These are phyloP conservation scores for Tringa solitaria DNA, from an alignment of 2,113 vertebrate genomes.

Conservation along the genomic window DNA sequence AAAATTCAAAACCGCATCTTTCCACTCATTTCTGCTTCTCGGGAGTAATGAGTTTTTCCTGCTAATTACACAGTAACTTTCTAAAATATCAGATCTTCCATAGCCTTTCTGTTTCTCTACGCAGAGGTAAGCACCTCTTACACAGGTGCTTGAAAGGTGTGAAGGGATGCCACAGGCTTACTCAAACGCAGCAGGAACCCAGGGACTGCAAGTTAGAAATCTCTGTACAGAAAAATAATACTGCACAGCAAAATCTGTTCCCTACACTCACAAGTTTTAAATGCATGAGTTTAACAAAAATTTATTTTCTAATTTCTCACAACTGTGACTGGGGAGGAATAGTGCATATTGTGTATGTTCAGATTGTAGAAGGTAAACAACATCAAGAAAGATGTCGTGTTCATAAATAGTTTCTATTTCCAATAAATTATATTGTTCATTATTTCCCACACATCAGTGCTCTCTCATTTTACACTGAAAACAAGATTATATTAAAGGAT, in stretches of 20 bases:
- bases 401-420: not conserved
- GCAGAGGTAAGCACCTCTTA: too few relatives aligned
- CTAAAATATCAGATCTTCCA: not conserved
- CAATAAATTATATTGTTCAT: not conserved
- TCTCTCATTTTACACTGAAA: not conserved
- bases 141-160: not conserved
- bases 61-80: not conserved
- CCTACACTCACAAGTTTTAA: not conserved
- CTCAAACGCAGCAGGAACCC: rapidly evolving
- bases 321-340: not conserved
- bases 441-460: not conserved
- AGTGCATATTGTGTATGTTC: not conserved
- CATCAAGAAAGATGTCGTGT: not conserved
- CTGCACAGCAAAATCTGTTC: not conserved
- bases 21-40: rapidly evolving
- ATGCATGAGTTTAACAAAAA: not conserved
- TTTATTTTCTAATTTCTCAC: not conserved
- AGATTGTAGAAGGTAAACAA: not conserved
- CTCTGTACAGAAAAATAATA: not conserved
- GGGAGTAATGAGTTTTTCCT: not conserved
- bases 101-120: not conserved
- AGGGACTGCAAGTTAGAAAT: not conserved
- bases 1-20: not conserved
- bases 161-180: not conserved
- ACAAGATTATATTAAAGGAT: not conserved